Evolutionary conservation across 2,113 vertebrate species (phyloP).

Genomic region (Isurus oxyrinchus): DNA sequence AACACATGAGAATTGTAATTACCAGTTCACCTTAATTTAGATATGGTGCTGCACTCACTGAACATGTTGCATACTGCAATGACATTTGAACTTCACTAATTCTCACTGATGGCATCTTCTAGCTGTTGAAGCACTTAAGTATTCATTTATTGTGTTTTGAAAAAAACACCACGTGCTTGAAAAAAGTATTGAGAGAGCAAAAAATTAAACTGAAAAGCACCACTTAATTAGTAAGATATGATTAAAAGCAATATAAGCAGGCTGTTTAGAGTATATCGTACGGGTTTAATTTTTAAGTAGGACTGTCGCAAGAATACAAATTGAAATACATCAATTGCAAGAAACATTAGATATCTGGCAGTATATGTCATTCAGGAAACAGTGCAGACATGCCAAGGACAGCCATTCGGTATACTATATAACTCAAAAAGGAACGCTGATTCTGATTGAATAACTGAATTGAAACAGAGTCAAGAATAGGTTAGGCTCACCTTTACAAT

Average conservation of each 20-base stretch:
- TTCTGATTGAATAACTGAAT: not conserved
- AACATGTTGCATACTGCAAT: not conserved
- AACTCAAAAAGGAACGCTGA: not conserved
- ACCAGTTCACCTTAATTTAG: not conserved
- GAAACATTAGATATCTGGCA: not conserved
- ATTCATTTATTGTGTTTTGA: not conserved
- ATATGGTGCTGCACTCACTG: not conserved
- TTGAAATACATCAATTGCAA: not conserved
- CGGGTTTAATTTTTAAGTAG: not conserved
- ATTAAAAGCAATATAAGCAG: not conserved
- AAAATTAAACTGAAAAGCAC: not conserved
- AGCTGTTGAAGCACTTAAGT: not conserved
- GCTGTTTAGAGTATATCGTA: not conserved
- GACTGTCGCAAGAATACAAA: not conserved
- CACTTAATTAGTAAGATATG: not conserved
- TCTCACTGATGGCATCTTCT: not conserved
- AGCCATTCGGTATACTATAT: not conserved
- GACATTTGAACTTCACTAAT: not conserved
- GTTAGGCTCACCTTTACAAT: not conserved
- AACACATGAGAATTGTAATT: conserved; percentile 7
- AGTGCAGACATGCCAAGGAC: not conserved
- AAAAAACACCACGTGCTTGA: not conserved
- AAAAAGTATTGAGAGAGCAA: not conserved
- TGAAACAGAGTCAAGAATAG: not conserved
- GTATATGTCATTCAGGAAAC: not conserved